Percentiles rank a stretch among this genome's conserved stretches.
phyloP scores from a whole-genome alignment of 2,797 vertebrate species.

The Premnoplex brunnescens region DNA sequence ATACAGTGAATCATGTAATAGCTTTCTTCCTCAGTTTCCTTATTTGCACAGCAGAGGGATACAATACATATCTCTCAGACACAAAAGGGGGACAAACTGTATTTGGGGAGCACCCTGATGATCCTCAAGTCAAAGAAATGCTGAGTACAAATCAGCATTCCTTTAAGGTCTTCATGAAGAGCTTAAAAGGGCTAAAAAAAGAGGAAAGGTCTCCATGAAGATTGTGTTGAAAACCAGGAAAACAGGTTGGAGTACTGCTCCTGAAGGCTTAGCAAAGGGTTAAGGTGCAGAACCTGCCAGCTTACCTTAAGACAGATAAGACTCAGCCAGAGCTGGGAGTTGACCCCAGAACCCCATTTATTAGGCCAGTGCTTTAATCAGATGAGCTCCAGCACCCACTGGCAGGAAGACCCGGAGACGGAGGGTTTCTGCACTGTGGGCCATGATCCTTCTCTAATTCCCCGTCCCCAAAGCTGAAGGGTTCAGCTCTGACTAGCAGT shows the following conservation, averaged over 20 bases:
- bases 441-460: not conserved
- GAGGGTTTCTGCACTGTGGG: not conserved
- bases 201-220: not conserved
- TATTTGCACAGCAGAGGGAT: not conserved
- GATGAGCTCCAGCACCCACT: not conserved
- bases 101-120: not conserved
- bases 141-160: not conserved
- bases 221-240: not conserved
- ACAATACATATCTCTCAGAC: not conserved
- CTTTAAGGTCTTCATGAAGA: not conserved
- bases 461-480: not conserved
- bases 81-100: not conserved
- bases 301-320: not conserved
- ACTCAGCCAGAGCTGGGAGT: not conserved
- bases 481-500: not conserved
- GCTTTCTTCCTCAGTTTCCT: slow-evolving; percentile 4
- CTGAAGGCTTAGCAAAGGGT: not conserved
- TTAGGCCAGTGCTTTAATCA: not conserved
- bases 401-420: not conserved
- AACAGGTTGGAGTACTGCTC: not conserved
- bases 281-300: not conserved
- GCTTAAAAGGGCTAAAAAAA: not conserved
- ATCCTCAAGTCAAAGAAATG: not conserved
- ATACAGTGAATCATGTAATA: slow-evolving; percentile 27
- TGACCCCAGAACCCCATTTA: not conserved